Evolutionary conservation across 2,113 vertebrate genomes (phyloP).

Genomic region (Oenanthe oenanthe): DNA sequence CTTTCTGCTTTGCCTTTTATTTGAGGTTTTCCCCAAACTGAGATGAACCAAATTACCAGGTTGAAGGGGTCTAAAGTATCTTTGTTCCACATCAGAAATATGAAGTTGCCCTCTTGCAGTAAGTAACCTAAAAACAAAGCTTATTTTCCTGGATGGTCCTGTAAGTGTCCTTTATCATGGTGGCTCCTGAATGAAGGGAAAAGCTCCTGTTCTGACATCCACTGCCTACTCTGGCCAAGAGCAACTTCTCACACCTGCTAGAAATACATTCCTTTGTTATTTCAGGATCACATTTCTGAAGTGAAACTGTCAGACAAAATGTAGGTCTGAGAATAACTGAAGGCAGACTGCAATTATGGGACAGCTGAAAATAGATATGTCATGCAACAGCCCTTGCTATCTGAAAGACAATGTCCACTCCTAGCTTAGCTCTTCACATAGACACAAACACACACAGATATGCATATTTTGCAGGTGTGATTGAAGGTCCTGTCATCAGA

Average conservation of each 20-base stretch:
- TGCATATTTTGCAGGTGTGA: background rate
- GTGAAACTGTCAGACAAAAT: background rate
- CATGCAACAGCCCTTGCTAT: background rate
- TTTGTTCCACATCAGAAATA: background rate
- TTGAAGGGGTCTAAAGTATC: background rate
- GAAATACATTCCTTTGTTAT: background rate
- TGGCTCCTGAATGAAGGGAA: background rate
- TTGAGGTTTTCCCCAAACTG: background rate
- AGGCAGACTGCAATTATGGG: background rate
- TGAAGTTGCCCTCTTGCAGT: background rate
- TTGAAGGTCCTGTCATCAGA: background rate
- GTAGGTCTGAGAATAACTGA: background rate
- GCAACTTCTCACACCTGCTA: background rate
- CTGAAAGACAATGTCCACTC: background rate
- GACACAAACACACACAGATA: accelerated
- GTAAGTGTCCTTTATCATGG: background rate
- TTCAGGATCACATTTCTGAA: background rate
- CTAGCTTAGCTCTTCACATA: background rate
- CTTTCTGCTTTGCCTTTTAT: background rate
- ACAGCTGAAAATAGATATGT: background rate
- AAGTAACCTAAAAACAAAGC: background rate
- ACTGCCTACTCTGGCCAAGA: background rate
- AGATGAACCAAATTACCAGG: background rate
- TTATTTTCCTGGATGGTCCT: background rate
- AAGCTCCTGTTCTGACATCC: background rate